Percentiles rank a stretch among this genome's conserved stretches.
phyloP scores from a whole-genome alignment of 2,113 vertebrate species.

The Isichthys henryi region DNA sequence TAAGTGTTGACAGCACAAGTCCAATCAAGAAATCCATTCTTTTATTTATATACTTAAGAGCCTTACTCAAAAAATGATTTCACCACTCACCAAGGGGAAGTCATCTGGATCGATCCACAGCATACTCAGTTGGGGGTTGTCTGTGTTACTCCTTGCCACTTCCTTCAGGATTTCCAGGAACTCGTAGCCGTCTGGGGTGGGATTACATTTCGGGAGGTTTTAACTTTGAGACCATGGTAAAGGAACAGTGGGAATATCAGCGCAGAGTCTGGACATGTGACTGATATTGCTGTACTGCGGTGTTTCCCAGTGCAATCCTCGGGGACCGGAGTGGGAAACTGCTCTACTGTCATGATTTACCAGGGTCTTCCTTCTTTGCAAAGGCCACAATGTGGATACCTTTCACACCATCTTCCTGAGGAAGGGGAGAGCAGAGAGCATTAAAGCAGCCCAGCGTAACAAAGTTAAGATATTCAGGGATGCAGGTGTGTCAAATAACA shows the following conservation, averaged over 20 bases:
- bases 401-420: conserved; percentile 88
- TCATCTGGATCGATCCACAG: conserved; percentile 95
- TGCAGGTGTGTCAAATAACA: background rate
- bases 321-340: background rate
- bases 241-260: background rate
- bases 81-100: conserved; percentile 90
- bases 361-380: conserved; percentile 91
- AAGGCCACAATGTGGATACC: conserved; percentile 96
- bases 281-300: background rate
- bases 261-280: background rate
- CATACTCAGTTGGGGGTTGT: conserved; percentile 91
- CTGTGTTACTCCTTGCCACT: conserved; percentile 87
- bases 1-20: background rate
- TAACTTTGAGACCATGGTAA: background rate
- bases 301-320: background rate
- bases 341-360: conserved; percentile 48
- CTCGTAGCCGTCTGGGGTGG: conserved; percentile 84
- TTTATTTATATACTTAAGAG: background rate
- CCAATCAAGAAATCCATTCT: background rate
- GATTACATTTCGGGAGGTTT: background rate
- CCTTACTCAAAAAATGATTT: background rate
- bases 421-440: background rate
- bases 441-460: background rate
- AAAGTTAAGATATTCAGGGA: background rate
- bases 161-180: conserved; percentile 95